phyloP scores from a whole-genome alignment of 2,113 vertebrate genomes.

The Leptobrachium ailaonicum region DNA sequence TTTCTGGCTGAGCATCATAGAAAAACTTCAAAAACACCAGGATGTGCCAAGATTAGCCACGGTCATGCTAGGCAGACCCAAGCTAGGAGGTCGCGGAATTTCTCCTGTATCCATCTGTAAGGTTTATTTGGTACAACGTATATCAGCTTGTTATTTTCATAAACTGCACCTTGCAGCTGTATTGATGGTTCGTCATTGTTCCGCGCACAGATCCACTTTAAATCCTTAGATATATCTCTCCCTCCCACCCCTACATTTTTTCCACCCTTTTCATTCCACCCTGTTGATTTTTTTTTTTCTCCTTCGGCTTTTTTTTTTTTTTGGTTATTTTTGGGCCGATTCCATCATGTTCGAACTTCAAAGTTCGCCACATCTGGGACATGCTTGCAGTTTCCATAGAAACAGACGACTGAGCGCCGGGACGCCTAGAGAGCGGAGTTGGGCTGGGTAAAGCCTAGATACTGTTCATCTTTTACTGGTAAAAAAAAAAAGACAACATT shows the following conservation, averaged over 20 bases:
- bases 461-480: conserved; percentile 8
- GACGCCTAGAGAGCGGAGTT: conserved; percentile 61
- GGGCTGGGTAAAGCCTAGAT: conserved; percentile 48
- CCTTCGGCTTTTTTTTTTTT: conserved; percentile 34
- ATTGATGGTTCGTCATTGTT: too few species aligned
- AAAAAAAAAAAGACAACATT: background rate
- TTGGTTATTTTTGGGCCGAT: conserved; percentile 70
- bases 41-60: too few species aligned
- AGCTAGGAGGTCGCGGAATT: too few species aligned
- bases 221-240: background rate
- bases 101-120: too few species aligned
- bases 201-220: background rate
- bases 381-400: conserved; percentile 70
- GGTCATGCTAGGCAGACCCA: too few species aligned
- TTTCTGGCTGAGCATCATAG: too few species aligned
- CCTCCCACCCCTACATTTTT: background rate
- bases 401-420: conserved; percentile 67
- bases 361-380: conserved; percentile 73
- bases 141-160: too few species aligned
- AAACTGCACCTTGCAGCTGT: too few species aligned
- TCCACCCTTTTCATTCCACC: background rate
- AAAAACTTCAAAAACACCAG: too few species aligned
- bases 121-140: too few species aligned
- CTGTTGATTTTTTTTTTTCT: background rate
- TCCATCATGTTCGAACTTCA: conserved; percentile 70